Conservation (phyloP, 2,113 vertebrate genomes). For the Microcebus jonahi region DNA sequence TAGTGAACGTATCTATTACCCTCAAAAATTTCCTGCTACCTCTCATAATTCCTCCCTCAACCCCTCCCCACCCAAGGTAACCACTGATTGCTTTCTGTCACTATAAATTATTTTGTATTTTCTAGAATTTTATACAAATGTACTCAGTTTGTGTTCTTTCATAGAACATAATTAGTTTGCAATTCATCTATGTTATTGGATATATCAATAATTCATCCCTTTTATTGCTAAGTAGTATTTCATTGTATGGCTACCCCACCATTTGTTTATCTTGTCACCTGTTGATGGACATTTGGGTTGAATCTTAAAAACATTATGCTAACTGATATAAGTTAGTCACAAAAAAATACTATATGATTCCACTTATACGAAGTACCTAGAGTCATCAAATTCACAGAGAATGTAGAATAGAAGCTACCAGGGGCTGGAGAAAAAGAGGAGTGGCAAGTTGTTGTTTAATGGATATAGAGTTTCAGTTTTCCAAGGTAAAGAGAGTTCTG, state of each 20-base stretch:
- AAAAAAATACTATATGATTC: background rate
- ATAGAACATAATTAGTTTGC: background rate
- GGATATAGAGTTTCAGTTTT: constrained; percentile 11
- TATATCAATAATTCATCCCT: background rate
- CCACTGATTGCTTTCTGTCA: no score
- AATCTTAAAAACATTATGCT: background rate
- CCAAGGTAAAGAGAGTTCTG: background rate
- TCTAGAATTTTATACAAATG: no score
- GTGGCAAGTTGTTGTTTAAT: background rate
- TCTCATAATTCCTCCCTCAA: background rate
- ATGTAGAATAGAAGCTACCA: background rate
- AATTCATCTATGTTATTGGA: background rate
- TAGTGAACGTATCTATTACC: background rate
- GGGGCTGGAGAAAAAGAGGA: background rate
- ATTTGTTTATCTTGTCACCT: background rate
- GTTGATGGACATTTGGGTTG: background rate
- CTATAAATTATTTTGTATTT: no score
- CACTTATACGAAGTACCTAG: background rate
- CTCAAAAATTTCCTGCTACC: constrained; percentile 19
- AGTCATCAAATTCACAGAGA: background rate
- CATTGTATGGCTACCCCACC: background rate
- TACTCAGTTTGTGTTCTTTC: no score
- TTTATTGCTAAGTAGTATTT: background rate
- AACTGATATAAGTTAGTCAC: background rate
- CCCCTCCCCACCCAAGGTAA: background rate